Evolutionary conservation across 2,888 invertebrate species (phyloP).

Genomic region (Eutolmus rufibarbis): DNA sequence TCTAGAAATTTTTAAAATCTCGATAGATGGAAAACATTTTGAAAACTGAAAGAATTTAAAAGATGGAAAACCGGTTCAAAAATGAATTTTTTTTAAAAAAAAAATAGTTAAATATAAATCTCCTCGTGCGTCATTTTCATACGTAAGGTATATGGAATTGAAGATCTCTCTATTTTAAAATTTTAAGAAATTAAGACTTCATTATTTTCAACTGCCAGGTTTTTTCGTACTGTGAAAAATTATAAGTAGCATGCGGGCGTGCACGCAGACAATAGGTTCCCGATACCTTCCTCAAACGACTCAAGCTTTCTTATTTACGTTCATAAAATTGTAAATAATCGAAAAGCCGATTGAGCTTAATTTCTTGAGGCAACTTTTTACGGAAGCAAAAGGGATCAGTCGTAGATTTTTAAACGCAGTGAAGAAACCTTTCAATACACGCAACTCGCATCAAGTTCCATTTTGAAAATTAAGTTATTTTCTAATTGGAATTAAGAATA

Average conservation of each 20-base stretch:
- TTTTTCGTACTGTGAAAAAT: neutral
- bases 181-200: no score
- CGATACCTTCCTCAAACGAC: neutral
- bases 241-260: neutral
- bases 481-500: neutral
- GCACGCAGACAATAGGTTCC: neutral
- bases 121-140: no score
- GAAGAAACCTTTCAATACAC: neutral
- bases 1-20: no score
- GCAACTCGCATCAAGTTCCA: neutral
- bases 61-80: no score
- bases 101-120: no score
- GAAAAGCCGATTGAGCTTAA: neutral
- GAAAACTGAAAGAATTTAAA: no score
- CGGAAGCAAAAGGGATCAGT: neutral
- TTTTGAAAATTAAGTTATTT: neutral
- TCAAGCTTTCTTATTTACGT: neutral
- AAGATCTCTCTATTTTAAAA: no score
- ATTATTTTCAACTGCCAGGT: no score
- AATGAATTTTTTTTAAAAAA: no score
- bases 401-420: neutral
- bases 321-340: neutral
- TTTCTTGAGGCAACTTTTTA: neutral
- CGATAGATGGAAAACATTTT: no score
- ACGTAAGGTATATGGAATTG: no score